phyloP scores from a whole-genome alignment of 2,797 vertebrate genomes.

The Gymnothorax javanicus region DNA sequence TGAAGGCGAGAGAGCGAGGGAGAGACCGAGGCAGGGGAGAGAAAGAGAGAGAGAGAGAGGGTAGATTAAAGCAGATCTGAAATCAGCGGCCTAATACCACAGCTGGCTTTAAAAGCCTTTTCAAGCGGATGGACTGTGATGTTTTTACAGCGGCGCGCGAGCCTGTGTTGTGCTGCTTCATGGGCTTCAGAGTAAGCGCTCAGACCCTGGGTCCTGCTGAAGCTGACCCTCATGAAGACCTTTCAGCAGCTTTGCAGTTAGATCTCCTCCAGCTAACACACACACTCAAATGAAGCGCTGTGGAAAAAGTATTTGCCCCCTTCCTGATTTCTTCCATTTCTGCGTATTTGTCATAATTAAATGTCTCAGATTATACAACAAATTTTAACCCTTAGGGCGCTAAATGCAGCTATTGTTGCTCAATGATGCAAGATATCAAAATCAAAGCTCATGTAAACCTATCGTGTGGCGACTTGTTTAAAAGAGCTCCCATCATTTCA shows the following conservation, averaged over 20 bases:
- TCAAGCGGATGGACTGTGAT: background rate
- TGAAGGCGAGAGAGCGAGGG: constrained; percentile 8
- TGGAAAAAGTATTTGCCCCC: no score
- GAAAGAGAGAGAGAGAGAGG: constrained; percentile 35
- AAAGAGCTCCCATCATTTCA: no score
- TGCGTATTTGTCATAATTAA: no score
- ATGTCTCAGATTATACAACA: no score
- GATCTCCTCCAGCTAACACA: no score
- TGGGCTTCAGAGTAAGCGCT: background rate
- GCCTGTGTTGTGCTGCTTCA: background rate
- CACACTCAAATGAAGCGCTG: no score
- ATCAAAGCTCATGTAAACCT: no score
- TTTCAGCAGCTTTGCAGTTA: background rate
- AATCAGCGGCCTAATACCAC: background rate
- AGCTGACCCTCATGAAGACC: background rate
- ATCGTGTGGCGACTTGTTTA: no score
- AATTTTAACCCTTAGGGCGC: no score
- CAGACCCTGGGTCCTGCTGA: background rate
- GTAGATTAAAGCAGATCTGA: constrained; percentile 11
- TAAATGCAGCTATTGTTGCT: no score
- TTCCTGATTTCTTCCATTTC: no score
- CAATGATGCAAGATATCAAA: no score
- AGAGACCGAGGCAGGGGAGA: constrained; percentile 21
- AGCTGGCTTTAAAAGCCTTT: constrained; percentile 20
- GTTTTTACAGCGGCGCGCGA: background rate